Evolutionary conservation across 2,113 vertebrate species (phyloP).

Genomic region (Fregetta grallaria): DNA sequence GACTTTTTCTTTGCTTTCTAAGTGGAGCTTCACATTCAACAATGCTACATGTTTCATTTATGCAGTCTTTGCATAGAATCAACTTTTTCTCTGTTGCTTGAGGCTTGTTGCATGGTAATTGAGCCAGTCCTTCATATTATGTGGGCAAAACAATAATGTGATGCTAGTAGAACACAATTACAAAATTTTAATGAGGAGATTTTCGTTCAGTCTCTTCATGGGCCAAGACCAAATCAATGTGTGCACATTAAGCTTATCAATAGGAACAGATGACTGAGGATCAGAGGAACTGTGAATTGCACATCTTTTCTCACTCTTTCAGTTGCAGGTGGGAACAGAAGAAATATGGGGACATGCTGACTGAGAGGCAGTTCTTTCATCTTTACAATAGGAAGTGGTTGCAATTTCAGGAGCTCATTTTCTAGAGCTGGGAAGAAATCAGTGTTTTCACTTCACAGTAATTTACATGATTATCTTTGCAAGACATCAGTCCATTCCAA

Average conservation of each 20-base stretch:
- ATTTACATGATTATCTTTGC: neutral
- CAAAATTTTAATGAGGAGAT: neutral
- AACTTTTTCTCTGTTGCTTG: neutral
- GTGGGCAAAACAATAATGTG: neutral
- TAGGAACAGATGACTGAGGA: neutral
- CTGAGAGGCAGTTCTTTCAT: neutral
- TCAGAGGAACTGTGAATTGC: neutral
- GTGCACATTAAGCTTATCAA: fast-evolving
- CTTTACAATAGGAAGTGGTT: neutral
- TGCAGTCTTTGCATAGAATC: neutral
- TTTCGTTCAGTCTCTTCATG: neutral
- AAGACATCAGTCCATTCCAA: neutral
- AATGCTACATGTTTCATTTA: neutral
- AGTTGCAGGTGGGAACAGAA: neutral
- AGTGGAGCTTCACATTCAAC: neutral
- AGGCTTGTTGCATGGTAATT: neutral
- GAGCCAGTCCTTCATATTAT: neutral
- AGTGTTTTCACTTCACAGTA: neutral
- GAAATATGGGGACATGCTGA: neutral
- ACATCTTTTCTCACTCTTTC: neutral
- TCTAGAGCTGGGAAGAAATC: neutral
- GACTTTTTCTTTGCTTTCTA: neutral
- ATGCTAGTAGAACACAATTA: neutral
- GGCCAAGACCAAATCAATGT: neutral
- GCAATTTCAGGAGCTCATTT: neutral